Base-by-base conservation (phyloP, 2,888 invertebrate species). In the Megamerina dolium region DNA sequence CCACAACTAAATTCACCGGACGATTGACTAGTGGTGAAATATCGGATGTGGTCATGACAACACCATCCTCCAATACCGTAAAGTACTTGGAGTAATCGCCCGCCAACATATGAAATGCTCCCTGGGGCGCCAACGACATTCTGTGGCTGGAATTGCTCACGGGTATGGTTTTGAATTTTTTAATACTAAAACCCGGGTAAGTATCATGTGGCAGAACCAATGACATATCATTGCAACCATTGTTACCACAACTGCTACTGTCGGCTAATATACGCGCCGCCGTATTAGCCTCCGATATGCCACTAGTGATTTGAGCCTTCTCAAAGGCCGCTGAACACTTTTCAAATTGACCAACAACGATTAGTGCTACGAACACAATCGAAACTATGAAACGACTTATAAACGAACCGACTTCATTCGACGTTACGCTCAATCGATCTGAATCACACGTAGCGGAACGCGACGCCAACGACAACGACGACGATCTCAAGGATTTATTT, bases 41-140 rank as follows among this genome's bases (percentile, higher is more conserved):
- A 63, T 90, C 88, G 29, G 87, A 82, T 19, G 89, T 91, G 34
- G 91, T 91, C 90, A 92, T 93, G 44, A 93, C 82, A 43, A 90
- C 80, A 39, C 92, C 92, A 68, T 90, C 86, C 54, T 85, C 83
- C 44, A 92, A 78, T 53, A 92, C 83, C 9, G 92, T 86, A 71
- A 93, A 92, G 72, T 84, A 91, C 54, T 87, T 81, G 35, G 86
- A 84, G 68, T 81, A 87, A 51, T 85, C 87, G 37, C 85, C 87
- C 61, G 89, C 86, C 60, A 88, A 73, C 53, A 86, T 75, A 51
- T 77, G 79, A 65, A 79, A 84, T 50, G 77, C 76, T 9, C 61
- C 61, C 3, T 39, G 51, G 29, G 34, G 54, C 48, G 42, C 42
- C 8, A 38, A 41, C 19, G 34, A 13, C 26, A 27, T 32, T 37